Evolutionary conservation across 2,888 invertebrate genomes (phyloP).

Genomic region (Eucera pruinosa): DNA sequence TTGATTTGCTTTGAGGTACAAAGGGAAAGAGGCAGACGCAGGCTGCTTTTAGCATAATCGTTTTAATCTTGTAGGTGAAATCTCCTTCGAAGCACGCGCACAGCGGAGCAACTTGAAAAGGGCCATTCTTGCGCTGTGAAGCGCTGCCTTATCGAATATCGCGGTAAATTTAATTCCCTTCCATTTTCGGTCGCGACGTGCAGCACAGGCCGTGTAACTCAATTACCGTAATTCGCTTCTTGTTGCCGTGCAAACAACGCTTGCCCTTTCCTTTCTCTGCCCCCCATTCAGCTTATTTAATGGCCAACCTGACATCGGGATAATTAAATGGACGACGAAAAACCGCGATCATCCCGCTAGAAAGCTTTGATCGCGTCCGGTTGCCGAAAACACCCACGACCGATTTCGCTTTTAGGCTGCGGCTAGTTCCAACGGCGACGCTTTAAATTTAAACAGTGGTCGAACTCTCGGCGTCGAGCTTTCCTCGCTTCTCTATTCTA

Average conservation of each 20-base stretch:
- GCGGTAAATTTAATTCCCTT: constrained; percentile 31
- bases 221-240: constrained; percentile 27
- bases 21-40: no score
- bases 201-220: constrained; percentile 6
- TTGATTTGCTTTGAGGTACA: no score
- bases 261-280: background rate
- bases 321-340: constrained; percentile 62
- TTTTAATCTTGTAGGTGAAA: background rate
- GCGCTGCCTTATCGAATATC: constrained; percentile 10
- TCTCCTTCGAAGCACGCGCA: background rate
- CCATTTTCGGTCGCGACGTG: constrained; percentile 18
- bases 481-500: background rate
- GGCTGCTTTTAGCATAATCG: constrained; percentile 2
- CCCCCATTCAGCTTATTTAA: no score
- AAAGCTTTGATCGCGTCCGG: constrained; percentile 16
- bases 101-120: constrained; percentile 11
- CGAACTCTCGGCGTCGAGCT: constrained; percentile 12
- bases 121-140: background rate
- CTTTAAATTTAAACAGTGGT: constrained; percentile 36
- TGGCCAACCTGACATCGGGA: constrained; percentile 1
- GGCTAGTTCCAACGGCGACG: constrained; percentile 13
- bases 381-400: constrained; percentile 14
- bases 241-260: constrained; percentile 19
- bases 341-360: constrained; percentile 25
- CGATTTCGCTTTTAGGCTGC: constrained; percentile 30